Evolutionary conservation across 1,140 invertebrate genomes (phyloP), one percentile per base, ranked within the genome.

Genomic region (Caenorhabditis briggsae): DNA sequence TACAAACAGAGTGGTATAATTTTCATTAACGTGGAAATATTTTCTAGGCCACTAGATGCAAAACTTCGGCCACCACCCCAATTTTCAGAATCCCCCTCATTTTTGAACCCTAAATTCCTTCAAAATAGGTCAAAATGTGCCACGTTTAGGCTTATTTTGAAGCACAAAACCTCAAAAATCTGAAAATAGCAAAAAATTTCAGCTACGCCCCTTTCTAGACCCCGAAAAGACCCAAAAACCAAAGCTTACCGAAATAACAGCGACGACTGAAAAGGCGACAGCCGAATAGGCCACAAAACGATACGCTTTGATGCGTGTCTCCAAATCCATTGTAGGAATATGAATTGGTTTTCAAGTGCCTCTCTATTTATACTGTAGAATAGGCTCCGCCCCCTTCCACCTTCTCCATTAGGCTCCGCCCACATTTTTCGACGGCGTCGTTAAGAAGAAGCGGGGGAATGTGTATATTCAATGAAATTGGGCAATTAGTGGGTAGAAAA

Each of bases 231-330:
- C 7, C 33, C 9, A 0, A 41, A 65, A 9, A 9, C 61, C 46
- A 33, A 61, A 61, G 11, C 70, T 50, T 14, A 78, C 70, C 70
- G 70, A 78, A 23, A 78, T 78, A 7, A 78, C 70, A 20, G 70
- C 70, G 14, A 78, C 70, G 18, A 78, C 70, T n/a, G 70, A 78
- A 16, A 78, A 78, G 8, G 70, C 70, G 18, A 86, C 86, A 33
- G 86, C 83, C 84, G 86, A 86, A 58, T 87, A 87, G 64, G 86
- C 86, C 7, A 87, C 86, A 58, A 87, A 87, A 9, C 86, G 83
- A 82, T 87, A 87, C 64, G 86, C 86, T 43, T 87, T 87, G 83
- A 86, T 86, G 53, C 78, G 53, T 48, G 85, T 85, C 20, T 85
- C 83, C 59, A 85, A 55, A 85, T 85, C 83, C 83, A 85, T 85